phyloP scores from a whole-genome alignment of 2,797 vertebrate species.

The Rallus crepitans region DNA sequence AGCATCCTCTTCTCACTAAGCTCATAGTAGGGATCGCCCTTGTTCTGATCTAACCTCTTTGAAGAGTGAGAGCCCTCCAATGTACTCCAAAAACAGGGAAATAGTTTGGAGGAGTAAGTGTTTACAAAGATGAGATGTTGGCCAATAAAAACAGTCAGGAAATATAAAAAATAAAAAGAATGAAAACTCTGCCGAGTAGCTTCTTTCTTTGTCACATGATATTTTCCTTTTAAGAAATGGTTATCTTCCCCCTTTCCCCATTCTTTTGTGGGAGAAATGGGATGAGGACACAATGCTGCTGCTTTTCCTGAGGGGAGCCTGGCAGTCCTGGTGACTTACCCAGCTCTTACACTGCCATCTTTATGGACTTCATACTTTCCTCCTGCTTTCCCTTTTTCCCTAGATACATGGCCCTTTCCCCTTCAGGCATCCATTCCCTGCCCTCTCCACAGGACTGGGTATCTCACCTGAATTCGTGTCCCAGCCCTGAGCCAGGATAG shows the following conservation, averaged over 20 bases:
- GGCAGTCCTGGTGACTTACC: background rate
- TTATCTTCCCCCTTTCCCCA: background rate
- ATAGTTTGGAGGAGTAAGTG: background rate
- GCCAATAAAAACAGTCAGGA: background rate
- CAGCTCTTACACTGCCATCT: background rate
- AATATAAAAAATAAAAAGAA: background rate
- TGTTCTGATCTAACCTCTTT: background rate
- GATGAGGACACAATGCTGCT: background rate
- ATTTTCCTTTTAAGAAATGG: background rate
- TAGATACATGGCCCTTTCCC: background rate
- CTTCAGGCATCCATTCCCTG: background rate
- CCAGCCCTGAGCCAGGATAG: background rate
- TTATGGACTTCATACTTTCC: background rate
- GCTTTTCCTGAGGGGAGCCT: background rate
- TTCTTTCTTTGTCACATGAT: background rate
- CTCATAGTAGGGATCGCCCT: rapidly evolving
- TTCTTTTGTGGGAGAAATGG: background rate
- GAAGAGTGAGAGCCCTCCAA: background rate
- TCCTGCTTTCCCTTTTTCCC: background rate
- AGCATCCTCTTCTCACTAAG: background rate
- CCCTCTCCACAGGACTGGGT: background rate
- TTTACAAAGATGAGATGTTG: background rate
- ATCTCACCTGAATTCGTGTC: background rate
- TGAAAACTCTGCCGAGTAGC: background rate
- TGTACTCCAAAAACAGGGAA: background rate